Evolutionary conservation across 1,140 invertebrate species (phyloP).

Genomic region (Goniozus legneri): DNA sequence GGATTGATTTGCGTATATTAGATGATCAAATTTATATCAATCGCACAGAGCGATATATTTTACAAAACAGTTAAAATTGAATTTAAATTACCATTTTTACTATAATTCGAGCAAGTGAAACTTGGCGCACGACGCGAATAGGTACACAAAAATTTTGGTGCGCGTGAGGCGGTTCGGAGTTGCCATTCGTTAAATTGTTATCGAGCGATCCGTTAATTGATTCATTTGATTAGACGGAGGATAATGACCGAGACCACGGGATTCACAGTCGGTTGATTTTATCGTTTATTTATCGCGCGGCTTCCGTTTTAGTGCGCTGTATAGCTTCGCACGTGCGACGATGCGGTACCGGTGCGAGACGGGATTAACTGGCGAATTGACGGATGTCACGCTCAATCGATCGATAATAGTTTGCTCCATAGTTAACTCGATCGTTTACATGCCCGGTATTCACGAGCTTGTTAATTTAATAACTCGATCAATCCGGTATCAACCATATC

Average conservation of each 20-base stretch:
- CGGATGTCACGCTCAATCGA: no score
- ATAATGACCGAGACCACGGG: conserved; percentile 28
- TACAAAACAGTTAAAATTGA: no score
- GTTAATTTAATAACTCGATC: no score
- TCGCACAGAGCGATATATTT: no score
- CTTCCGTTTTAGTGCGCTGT: conserved; percentile 3
- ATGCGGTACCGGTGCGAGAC: background rate
- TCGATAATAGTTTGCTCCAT: no score
- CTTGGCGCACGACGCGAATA: background rate
- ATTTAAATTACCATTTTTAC: no score
- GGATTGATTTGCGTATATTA: no score
- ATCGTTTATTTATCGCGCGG: conserved; percentile 35
- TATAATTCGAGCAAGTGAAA: background rate
- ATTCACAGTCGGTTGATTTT: conserved; percentile 25
- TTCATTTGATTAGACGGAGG: conserved; percentile 39
- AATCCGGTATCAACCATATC: no score
- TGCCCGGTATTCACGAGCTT: no score
- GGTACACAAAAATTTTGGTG: background rate
- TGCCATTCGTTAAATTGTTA: conserved; percentile 42
- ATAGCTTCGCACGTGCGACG: conserved; percentile 7
- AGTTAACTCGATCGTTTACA: no score
- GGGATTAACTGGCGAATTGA: background rate
- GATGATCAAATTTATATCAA: no score
- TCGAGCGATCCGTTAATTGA: conserved; percentile 38
- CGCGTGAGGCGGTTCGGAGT: conserved; percentile 11